These are phyloP conservation scores for Micrastur ruficollis DNA, from an alignment of 2,797 vertebrate species.

Conservation along the genomic window DNA sequence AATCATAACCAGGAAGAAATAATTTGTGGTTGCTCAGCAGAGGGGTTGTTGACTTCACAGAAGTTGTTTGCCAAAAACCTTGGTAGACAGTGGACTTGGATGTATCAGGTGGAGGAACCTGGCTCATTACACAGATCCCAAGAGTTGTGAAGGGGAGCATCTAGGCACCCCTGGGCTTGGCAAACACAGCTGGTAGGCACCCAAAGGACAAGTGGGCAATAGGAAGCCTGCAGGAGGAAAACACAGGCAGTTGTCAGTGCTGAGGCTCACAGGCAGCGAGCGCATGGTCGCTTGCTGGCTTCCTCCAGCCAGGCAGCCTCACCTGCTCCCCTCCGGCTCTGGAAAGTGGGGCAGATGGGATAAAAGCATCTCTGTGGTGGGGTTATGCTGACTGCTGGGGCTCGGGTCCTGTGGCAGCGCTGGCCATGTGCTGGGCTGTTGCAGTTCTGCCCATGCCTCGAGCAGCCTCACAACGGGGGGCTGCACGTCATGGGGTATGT, in stretches of 20 bases:
- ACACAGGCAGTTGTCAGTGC: background rate
- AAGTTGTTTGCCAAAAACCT: background rate
- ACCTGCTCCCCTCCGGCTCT: rapidly evolving
- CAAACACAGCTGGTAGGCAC: background rate
- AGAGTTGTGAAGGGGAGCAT: background rate
- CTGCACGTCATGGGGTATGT: background rate
- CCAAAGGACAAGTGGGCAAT: background rate
- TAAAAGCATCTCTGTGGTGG: background rate
- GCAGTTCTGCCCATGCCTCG: background rate
- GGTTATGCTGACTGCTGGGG: background rate
- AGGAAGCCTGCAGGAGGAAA: background rate
- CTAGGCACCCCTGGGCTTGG: background rate
- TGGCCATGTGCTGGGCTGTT: background rate
- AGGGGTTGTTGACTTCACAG: background rate
- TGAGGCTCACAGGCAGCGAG: background rate
- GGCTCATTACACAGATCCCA: background rate
- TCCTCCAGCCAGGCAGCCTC: background rate
- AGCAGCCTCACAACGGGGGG: background rate
- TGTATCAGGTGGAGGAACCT: background rate
- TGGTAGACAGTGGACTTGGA: background rate
- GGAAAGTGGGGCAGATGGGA: background rate
- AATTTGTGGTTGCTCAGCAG: background rate
- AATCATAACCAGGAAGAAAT: background rate
- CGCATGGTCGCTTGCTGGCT: background rate
- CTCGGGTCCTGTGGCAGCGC: background rate